Evolutionary conservation across 2,888 invertebrate genomes (phyloP), one percentile per base, ranked within the genome.

Genomic region (Chaetoderma sp.): DNA sequence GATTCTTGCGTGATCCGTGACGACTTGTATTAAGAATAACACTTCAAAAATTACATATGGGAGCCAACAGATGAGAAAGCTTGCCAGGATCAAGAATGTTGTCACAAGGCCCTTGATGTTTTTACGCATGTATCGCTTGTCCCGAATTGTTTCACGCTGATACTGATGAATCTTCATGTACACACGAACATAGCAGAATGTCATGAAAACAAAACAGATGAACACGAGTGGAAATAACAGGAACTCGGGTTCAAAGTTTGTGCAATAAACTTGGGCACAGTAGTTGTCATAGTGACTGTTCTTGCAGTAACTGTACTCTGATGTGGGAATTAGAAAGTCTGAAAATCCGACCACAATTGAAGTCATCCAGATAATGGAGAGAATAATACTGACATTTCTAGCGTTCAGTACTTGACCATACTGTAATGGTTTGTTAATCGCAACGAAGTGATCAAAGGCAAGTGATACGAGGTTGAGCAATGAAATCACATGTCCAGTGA

Each of bases 361-460:
- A 0, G 74, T 21, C 1, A 71, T 39, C 81, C 81, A 81, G 33
- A 81, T 55, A 10, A 65, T 27, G 1, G 66, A 59, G 21, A 81
- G 75, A 4, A 77, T 39, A 1, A 73, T 59, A 54, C 65, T 72
- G 18, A 73, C 76, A 3, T 68, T 68, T 25, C 66, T 60, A n/a
- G 60, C 55, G 25, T 71, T 75, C 70, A 80, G 70, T 16, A 74
- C 60, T n/a, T 63, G 50, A 3, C 65, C 63, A 60, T 79, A 79
- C 30, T 73, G 72, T 5, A 79, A 56, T 2, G 81, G 79, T 23
- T 71, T 63, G 60, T 76, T 73, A 36, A 81, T 78, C 1, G 78
- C 80, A 4, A 78, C 68, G 52, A 78, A 80, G 59, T 80, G 81
- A 55, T 80, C 81, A 4, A 77, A 33, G 0, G 81, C 80, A 76